Base-by-base conservation (phyloP, 2,113 vertebrate genomes). In the Catharus minimus region DNA sequence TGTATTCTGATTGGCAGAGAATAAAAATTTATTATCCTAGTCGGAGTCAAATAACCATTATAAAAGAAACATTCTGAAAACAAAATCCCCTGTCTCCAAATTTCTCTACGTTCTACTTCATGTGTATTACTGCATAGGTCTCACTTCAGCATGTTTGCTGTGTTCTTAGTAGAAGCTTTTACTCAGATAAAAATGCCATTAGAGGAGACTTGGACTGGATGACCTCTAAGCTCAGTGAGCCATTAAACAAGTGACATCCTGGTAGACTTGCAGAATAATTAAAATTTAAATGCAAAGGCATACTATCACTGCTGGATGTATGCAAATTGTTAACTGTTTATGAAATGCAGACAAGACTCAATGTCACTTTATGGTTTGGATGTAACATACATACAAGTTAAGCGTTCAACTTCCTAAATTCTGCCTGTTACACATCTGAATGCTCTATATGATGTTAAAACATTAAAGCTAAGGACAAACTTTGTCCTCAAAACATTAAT, bases 401-500 rank as follows among this genome's bases (percentile, higher is more conserved):
- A 67, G 55, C 32, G n/a, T 81, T 75, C 53, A 65, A 61, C 32
- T 90, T 92, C 44, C 33, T 65, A 8, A 58, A 50, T 76, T 67
- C 74, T 61, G 43, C n/a, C 46, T 4, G 3, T 86, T 72, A 57
- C 19, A 46, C 22, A 66, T 82, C 39, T 69, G 20, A 92, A 52
- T 66, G 86, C 57, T 39, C 33, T 78, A 36, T 57, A 43, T 55
- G 69, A 57, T 86, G 43, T 57, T 83, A 78, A 71, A 84, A 49
- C 77, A 82, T 89, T 89, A 92, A 92, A 82, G 78, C 58, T 82
- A 87, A 95, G 88, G 90, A 91, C 69, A 94, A 86, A 86, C 73
- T 91, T 90, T 84, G 80, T 88, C 92, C 92, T 95, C 69, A 93
- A 93, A 94, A 94, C 91, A 91, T 94, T 94, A 93, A 88, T 94